Evolutionary conservation across 1,140 invertebrate genomes (phyloP).

Genomic region (Nilaparvata lugens): DNA sequence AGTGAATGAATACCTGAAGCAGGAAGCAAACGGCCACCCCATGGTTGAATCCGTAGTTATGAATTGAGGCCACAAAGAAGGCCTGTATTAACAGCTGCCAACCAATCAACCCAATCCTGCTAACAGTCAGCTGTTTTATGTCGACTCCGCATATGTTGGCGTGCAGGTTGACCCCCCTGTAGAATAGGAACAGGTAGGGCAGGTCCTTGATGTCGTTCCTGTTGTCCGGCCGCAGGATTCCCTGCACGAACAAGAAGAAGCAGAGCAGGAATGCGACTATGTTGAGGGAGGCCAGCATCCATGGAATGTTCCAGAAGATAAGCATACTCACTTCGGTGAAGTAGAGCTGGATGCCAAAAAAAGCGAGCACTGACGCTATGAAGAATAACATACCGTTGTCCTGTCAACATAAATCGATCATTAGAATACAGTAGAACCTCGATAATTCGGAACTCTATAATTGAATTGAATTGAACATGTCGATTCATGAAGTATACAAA

Average conservation of each 20-base stretch:
- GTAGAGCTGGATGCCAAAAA: constrained; percentile 27
- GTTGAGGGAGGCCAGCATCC: constrained; percentile 42
- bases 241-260: constrained; percentile 37
- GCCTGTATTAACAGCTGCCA: constrained; percentile 45
- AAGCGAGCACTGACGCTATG: constrained; percentile 34
- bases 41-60: constrained; percentile 37
- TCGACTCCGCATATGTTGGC: constrained; percentile 41
- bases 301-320: constrained; percentile 41
- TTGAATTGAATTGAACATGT: no score
- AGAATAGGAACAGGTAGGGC: constrained; percentile 44
- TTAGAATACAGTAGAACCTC: no score
- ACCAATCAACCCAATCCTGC: constrained; percentile 46
- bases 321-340: constrained; percentile 27
- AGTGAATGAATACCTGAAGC: no score
- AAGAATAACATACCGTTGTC: constrained; percentile 47
- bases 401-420: constrained; percentile 18
- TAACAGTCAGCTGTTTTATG: constrained; percentile 40
- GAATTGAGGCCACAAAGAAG: constrained; percentile 32
- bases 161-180: constrained; percentile 49
- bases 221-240: constrained; percentile 30
- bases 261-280: constrained; percentile 43
- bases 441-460: no score
- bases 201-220: constrained; percentile 14
- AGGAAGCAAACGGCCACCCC: constrained; percentile 35
- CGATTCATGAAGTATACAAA: no score